Conservation (phyloP, 2,888 invertebrate genomes). For the Chrysolina haemoptera region DNA sequence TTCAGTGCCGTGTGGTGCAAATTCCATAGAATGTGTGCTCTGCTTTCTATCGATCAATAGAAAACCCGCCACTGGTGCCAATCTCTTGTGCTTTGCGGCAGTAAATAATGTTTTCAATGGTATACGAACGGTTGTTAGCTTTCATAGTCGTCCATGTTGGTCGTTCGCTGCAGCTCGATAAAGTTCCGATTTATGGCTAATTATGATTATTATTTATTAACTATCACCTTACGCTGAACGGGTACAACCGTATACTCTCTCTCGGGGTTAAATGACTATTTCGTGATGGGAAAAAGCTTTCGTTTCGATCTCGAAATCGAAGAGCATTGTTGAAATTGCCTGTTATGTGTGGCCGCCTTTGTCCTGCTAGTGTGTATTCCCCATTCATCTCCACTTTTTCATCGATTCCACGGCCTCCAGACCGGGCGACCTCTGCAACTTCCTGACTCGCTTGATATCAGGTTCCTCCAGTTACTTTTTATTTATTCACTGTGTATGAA, state of each 20-base stretch:
- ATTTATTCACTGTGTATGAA: background rate
- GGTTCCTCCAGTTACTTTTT: slow-evolving; percentile 11
- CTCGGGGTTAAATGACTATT: background rate
- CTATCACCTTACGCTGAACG: slow-evolving; percentile 13
- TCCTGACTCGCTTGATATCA: slow-evolving; percentile 1
- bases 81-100: slow-evolving; percentile 28
- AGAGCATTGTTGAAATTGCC: background rate
- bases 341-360: background rate
- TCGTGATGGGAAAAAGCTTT: slow-evolving; percentile 17
- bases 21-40: too few species aligned
- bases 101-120: slow-evolving; percentile 28
- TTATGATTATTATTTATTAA: slow-evolving; percentile 26
- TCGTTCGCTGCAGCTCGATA: slow-evolving; percentile 17
- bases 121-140: slow-evolving; percentile 33
- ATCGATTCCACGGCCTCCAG: slow-evolving; percentile 4
- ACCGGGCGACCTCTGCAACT: slow-evolving; percentile 14
- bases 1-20: too few species aligned
- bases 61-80: slow-evolving; percentile 5
- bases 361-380: background rate
- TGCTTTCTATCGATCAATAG: background rate
- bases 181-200: slow-evolving; percentile 30
- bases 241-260: slow-evolving; percentile 17
- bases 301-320: slow-evolving; percentile 8
- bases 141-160: slow-evolving; percentile 25
- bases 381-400: slow-evolving; percentile 1